Evolutionary conservation across 2,888 invertebrate genomes (phyloP).

Genomic region (Perizoma affinitatum): DNA sequence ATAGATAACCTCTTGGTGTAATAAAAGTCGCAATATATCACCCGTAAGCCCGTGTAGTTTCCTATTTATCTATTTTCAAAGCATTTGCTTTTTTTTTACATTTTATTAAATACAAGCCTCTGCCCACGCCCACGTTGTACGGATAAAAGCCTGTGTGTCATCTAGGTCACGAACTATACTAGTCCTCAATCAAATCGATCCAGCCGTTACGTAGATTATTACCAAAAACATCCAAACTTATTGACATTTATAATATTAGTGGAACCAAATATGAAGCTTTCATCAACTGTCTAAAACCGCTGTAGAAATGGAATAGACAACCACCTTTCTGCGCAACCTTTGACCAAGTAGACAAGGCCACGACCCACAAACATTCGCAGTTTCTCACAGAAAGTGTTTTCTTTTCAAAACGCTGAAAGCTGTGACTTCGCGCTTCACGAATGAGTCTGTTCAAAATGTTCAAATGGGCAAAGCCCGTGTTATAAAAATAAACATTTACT

Average conservation of each 20-base stretch:
- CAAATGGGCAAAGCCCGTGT: constrained; percentile 39
- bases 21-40: constrained; percentile 27
- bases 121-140: too few species aligned
- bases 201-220: too few species aligned
- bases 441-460: constrained; percentile 40
- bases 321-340: constrained; percentile 42
- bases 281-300: constrained; percentile 15
- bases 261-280: constrained; percentile 1
- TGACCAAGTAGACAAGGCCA: constrained; percentile 57
- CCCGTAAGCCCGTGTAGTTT: constrained; percentile 5
- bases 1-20: constrained; percentile 16
- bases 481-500: constrained; percentile 58
- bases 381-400: constrained; percentile 57
- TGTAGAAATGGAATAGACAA: constrained; percentile 23
- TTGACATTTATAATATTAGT: too few species aligned
- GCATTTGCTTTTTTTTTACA: constrained; percentile 1
- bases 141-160: too few species aligned
- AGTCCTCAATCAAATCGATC: too few species aligned
- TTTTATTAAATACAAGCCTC: too few species aligned
- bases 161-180: too few species aligned
- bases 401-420: constrained; percentile 63
- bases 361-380: constrained; percentile 55
- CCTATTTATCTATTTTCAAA: constrained; percentile 7
- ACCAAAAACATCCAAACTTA: too few species aligned
- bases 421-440: constrained; percentile 61